phyloP scores from a whole-genome alignment of 2,113 vertebrate genomes.

The Candoia aspera region DNA sequence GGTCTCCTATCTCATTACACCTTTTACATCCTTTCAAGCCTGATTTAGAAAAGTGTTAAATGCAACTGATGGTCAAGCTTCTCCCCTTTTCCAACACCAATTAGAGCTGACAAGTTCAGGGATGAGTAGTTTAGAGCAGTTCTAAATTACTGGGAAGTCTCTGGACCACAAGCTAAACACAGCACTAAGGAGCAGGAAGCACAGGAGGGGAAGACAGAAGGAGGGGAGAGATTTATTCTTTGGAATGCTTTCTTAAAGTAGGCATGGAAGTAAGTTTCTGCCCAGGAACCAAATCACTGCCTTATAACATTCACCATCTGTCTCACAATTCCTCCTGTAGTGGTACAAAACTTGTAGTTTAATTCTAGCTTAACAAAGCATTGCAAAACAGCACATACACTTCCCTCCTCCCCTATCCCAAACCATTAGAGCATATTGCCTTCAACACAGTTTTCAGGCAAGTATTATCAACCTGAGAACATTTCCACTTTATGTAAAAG shows the following conservation, averaged over 20 bases:
- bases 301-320: conserved; percentile 1
- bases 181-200: neutral
- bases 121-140: conserved; percentile 10
- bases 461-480: neutral
- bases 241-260: conserved; percentile 37
- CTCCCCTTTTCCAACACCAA: conserved; percentile 40
- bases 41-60: conserved; percentile 51
- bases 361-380: conserved; percentile 34
- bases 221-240: neutral
- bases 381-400: neutral
- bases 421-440: neutral
- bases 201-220: conserved; percentile 30
- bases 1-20: conserved; percentile 1
- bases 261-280: conserved; percentile 4
- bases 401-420: neutral
- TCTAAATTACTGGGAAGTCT: conserved; percentile 44
- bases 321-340: conserved; percentile 14
- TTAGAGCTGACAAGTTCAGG: conserved; percentile 38
- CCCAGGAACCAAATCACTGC: neutral
- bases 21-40: conserved; percentile 42
- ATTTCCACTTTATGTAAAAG: neutral
- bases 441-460: neutral
- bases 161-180: conserved; percentile 32
- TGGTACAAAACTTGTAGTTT: neutral
- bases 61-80: conserved; percentile 32